Evolutionary conservation across 2,113 vertebrate genomes (phyloP), one percentile per base, ranked within the genome.

Genomic region (Rhea pennata): DNA sequence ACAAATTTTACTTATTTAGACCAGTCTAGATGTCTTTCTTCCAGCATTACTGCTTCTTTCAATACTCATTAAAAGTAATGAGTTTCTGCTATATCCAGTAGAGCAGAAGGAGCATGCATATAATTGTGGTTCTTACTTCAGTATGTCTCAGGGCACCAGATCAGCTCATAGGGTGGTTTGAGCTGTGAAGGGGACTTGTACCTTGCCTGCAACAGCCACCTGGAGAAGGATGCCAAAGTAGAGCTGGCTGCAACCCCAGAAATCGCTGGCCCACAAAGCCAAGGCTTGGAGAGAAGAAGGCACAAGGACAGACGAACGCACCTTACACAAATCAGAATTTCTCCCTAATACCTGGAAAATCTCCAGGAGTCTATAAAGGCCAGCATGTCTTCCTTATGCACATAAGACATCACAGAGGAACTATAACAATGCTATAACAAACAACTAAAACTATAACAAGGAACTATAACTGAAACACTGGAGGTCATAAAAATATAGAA

Each of bases 91-190:
- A 15, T 46, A 74, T 72, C 27, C 26, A 48, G 5, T 20, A 78
- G 36, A 82, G 29, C 10, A 58, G 53, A 74, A 8, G 39, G 61
- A 83, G 31, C 0, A 56, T 36, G 0, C 12, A 10, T 5, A 9
- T 42, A 70, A 24, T 1, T 56, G 7, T 48, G 58, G n/a, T 23
- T 87, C 7, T 4, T 36, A 42, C 24, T 75, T 84, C 31, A 39
- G 11, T 23, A 42, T 31, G 4, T n/a, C 54, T 58, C 24, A 44
- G 39, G 61, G 40, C 31, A 53, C 3, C 36, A 76, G 65, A 90
- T 54, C 24, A 56, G 23, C 72, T 93, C 40, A 24, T 39, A 77
- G 15, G 26, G 13, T 24, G 76, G 42, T 85, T 10, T 69, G 15
- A 79, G 19, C n/a, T 36, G 8, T 20, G 24, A 82, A 70, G 22